These are phyloP conservation scores for Ooceraea biroi DNA, from an alignment of 1,140 invertebrate genomes.

Conservation along the genomic window DNA sequence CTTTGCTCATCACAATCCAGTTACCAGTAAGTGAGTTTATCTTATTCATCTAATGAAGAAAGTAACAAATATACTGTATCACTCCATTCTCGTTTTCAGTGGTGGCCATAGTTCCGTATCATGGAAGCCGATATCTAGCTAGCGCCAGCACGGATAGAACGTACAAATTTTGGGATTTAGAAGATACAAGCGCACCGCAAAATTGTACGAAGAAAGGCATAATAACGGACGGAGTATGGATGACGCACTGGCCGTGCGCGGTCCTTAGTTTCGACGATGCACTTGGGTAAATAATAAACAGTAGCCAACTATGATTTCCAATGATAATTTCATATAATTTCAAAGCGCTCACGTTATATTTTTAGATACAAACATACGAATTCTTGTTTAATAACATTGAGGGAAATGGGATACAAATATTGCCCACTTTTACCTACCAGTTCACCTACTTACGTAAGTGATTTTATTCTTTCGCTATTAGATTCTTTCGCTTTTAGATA, in stretches of 20 bases:
- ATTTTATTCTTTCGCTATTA: not conserved
- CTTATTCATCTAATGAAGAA: not conserved
- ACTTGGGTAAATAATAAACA: conserved; percentile 75
- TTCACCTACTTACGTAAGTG: conserved; percentile 80
- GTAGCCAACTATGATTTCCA: too few species aligned
- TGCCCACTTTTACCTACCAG: conserved; percentile 82
- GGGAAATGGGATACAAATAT: conserved; percentile 81
- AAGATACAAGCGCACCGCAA: conserved; percentile 80
- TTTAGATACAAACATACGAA: conserved; percentile 80
- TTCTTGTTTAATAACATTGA: conserved; percentile 80
- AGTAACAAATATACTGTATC: not conserved
- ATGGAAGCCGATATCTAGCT: conserved; percentile 81
- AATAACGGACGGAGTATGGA: conserved; percentile 82
- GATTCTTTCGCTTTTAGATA: not conserved
- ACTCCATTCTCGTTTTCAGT: conserved; percentile 68
- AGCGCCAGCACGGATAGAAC: conserved; percentile 84
- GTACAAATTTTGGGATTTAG: conserved; percentile 86
- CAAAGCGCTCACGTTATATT: conserved; percentile 32
- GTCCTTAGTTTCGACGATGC: conserved; percentile 82
- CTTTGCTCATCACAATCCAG: conserved; percentile 83
- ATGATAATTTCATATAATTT: conserved; percentile 15
- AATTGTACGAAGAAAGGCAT: conserved; percentile 78
- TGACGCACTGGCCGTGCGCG: conserved; percentile 83
- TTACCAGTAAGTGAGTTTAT: conserved; percentile 80
- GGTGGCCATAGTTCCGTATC: conserved; percentile 81